Conservation (phyloP, 1,140 invertebrate genomes). For the fruit fly (Drosophila melanogaster) region DNA sequence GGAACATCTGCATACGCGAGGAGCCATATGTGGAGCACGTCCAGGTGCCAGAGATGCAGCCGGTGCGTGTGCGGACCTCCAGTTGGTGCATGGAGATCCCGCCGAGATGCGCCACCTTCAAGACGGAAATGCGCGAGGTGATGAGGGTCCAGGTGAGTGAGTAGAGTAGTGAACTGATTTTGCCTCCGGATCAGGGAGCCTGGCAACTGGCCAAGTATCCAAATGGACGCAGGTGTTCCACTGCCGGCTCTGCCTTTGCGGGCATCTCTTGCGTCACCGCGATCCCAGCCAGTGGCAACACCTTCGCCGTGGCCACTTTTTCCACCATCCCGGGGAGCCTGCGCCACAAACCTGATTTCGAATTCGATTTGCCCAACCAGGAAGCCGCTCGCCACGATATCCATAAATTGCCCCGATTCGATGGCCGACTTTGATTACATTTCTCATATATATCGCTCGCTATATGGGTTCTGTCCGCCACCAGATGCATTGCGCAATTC, state of each 20-base stretch:
- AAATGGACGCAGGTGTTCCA: constrained; percentile 49
- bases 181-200: constrained; percentile 15
- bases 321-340: constrained; percentile 45
- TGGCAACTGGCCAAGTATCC: neutral
- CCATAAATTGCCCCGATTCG: constrained; percentile 56
- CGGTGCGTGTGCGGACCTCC: constrained; percentile 87
- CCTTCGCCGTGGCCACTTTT: constrained; percentile 62
- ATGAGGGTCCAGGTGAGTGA: constrained; percentile 85
- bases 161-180: neutral
- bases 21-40: constrained; percentile 85
- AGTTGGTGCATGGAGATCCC: constrained; percentile 90
- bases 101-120: constrained; percentile 88
- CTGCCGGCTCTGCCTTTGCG: constrained; percentile 71
- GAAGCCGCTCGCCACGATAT: constrained; percentile 48
- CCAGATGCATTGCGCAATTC: constrained; percentile 43
- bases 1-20: constrained; percentile 76
- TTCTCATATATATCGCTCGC: constrained; percentile 40
- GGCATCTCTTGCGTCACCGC: constrained; percentile 55
- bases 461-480: constrained; percentile 63
- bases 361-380: constrained; percentile 65
- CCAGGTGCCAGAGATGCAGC: constrained; percentile 86
- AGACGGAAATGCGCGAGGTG: constrained; percentile 87
- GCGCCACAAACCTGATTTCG: constrained; percentile 74
- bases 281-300: constrained; percentile 53
- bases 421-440: constrained; percentile 55